These are phyloP conservation scores for Rhinoraja longicauda DNA, from an alignment of 2,797 vertebrate species.

Conservation along the genomic window DNA sequence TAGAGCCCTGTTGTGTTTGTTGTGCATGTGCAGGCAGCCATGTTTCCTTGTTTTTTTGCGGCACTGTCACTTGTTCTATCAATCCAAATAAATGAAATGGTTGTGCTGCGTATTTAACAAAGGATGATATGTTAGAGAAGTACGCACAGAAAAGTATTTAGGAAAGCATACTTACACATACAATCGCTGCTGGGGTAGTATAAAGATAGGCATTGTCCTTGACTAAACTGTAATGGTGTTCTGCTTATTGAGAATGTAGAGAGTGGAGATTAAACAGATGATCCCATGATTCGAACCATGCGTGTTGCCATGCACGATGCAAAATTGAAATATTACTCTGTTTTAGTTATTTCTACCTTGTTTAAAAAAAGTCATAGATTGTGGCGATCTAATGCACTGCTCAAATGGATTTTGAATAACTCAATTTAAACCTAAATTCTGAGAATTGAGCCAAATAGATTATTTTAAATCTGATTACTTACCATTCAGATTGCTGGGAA, in stretches of 20 bases:
- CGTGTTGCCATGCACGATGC: neutral
- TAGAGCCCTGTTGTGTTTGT: neutral
- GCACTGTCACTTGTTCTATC: neutral
- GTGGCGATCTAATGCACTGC: neutral
- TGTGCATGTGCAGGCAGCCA: neutral
- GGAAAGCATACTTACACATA: neutral
- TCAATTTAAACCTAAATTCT: neutral
- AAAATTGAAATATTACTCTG: neutral
- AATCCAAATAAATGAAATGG: neutral
- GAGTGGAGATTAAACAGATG: neutral
- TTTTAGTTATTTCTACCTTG: neutral
- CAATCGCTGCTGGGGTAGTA: neutral
- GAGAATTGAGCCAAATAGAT: neutral
- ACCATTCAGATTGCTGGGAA: neutral
- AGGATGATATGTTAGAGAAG: neutral
- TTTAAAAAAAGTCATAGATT: neutral
- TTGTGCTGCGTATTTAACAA: neutral
- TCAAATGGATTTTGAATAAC: slow-evolving; percentile 14
- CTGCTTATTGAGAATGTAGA: neutral
- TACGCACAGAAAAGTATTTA: neutral
- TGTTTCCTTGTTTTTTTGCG: neutral
- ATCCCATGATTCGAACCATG: neutral
- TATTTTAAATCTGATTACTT: slow-evolving; percentile 11
- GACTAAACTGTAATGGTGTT: neutral
- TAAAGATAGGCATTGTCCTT: neutral